Conservation (phyloP, 2,113 vertebrate species). For the Turdus rufiventris region DNA sequence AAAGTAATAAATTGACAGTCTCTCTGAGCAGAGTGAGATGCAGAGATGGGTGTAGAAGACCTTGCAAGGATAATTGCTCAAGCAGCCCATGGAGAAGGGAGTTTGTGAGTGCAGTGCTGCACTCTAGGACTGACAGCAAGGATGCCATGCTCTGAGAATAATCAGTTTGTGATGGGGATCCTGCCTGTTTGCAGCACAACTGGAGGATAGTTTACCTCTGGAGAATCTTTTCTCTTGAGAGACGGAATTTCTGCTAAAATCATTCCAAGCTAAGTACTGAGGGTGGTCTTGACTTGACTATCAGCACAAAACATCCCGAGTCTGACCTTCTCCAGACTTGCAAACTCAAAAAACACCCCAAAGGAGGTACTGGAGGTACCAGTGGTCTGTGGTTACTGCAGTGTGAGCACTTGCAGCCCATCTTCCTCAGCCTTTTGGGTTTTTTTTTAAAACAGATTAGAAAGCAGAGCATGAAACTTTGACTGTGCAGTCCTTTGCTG, state of each 20-base stretch:
- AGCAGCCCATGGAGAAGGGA: neutral
- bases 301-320: neutral
- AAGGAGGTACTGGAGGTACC: neutral
- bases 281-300: neutral
- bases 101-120: neutral
- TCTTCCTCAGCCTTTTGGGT: neutral
- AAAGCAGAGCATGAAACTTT: neutral
- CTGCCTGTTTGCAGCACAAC: neutral
- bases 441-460: too few relatives aligned
- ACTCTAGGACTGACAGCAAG: neutral
- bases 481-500: neutral
- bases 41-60: neutral
- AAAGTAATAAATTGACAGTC: neutral
- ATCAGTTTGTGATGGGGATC: neutral
- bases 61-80: neutral
- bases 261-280: neutral
- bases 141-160: neutral
- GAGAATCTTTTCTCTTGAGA: neutral
- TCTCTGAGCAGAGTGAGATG: neutral
- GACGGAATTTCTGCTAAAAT: neutral
- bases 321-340: neutral
- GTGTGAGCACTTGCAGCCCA: neutral
- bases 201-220: neutral
- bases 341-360: fast-evolving
- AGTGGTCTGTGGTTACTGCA: neutral